Percentiles rank a stretch among this genome's conserved stretches.
phyloP scores from a whole-genome alignment of 2,888 invertebrate genomes.

The Horisme vitalbata region DNA sequence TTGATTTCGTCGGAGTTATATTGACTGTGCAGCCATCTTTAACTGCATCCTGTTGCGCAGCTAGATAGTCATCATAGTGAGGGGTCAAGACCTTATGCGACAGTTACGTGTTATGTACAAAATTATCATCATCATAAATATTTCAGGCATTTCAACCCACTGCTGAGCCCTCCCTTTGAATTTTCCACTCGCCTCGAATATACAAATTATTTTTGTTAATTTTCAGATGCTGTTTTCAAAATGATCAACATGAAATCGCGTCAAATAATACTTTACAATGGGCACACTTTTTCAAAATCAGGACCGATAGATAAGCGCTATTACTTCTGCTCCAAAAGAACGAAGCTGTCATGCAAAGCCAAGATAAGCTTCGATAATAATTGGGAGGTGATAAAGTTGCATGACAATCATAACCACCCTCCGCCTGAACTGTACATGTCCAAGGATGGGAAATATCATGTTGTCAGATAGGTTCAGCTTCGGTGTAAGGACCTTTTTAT shows the following conservation, averaged over 20 bases:
- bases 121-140: no score
- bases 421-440: constrained; percentile 13
- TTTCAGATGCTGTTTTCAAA: constrained; percentile 16
- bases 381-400: constrained; percentile 7
- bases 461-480: not conserved
- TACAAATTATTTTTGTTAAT: not conserved
- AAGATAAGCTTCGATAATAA: constrained; percentile 26
- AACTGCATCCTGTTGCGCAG: no score
- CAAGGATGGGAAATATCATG: constrained; percentile 10
- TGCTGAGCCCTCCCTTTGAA: no score
- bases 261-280: constrained; percentile 27
- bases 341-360: constrained; percentile 30
- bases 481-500: not conserved
- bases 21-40: no score
- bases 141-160: no score
- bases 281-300: constrained; percentile 31
- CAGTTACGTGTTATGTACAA: no score
- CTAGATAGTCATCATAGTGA: no score
- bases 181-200: no score
- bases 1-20: no score
- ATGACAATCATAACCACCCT: constrained; percentile 22
- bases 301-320: constrained; percentile 13
- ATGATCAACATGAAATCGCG: constrained; percentile 25
- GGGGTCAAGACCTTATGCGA: no score
- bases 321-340: constrained; percentile 32